A percentile compares a stretch with the other conserved stretches of the same genome.
Conservation (phyloP, 2,888 invertebrate species). For the Drosophila macrospina region DNA sequence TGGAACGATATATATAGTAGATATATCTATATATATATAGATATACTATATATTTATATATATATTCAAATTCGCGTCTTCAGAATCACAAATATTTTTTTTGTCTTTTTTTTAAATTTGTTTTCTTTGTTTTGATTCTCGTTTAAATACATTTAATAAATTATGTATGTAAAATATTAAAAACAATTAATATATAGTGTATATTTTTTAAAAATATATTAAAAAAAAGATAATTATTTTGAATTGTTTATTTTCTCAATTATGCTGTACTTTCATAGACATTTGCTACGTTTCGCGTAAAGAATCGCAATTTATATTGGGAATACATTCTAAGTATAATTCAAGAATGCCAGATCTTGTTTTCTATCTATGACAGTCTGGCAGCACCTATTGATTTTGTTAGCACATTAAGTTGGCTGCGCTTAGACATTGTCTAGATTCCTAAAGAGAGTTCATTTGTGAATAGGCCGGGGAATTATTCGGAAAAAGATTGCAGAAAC, state of each 20-base stretch:
- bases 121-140: slow-evolving; percentile 24
- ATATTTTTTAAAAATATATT: slow-evolving; percentile 37
- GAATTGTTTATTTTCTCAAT: slow-evolving; percentile 2
- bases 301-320: neutral
- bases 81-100: slow-evolving; percentile 53
- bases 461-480: neutral
- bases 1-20: slow-evolving; percentile 38
- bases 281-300: slow-evolving; percentile 2
- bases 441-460: no score
- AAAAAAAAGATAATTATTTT: slow-evolving; percentile 34
- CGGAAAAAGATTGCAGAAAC: neutral
- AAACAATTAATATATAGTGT: slow-evolving; percentile 33
- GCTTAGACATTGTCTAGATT: neutral
- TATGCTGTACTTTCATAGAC: neutral
- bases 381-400: slow-evolving; percentile 1
- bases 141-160: slow-evolving; percentile 57
- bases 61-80: slow-evolving; percentile 24
- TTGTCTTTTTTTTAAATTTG: slow-evolving; percentile 10
- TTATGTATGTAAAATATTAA: slow-evolving; percentile 49
- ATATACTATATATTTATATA: slow-evolving; percentile 28
- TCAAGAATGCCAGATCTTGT: slow-evolving; percentile 1
- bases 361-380: neutral
- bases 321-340: neutral
- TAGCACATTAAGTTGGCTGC: slow-evolving; percentile 1
- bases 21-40: no score